These are phyloP conservation scores for Phyllotreta cruciferae DNA, from an alignment of 2,888 invertebrate species.

Conservation along the genomic window DNA sequence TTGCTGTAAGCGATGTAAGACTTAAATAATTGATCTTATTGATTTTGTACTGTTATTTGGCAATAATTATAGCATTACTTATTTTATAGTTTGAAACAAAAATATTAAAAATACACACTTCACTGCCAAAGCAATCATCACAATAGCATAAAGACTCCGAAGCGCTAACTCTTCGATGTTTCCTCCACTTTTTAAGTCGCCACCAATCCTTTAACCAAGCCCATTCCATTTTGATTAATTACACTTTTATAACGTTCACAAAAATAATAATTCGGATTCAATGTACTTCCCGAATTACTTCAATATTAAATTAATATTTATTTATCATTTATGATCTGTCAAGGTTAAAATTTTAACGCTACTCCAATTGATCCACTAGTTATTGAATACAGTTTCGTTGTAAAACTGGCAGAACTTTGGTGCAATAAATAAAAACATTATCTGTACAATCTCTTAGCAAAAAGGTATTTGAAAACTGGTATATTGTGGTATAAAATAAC, in stretches of 20 bases:
- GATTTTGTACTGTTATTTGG: too few relatives aligned
- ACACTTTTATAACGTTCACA: too few relatives aligned
- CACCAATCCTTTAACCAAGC: slow-evolving; percentile 84
- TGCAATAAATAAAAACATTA: slow-evolving; percentile 23
- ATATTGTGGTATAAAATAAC: too few relatives aligned
- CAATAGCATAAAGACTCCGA: slow-evolving; percentile 77
- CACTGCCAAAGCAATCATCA: slow-evolving; percentile 69
- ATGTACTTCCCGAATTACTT: slow-evolving; percentile 19
- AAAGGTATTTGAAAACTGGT: too few relatives aligned
- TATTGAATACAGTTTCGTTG: slow-evolving; percentile 23
- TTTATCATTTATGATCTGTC: slow-evolving; percentile 33
- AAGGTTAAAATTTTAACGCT: slow-evolving; percentile 34
- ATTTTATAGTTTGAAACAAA: too few relatives aligned
- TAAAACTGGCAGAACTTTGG: slow-evolving; percentile 20
- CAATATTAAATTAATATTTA: slow-evolving; percentile 31
- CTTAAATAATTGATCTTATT: too few relatives aligned
- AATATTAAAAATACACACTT: slow-evolving; percentile 27
- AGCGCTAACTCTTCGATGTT: slow-evolving; percentile 63
- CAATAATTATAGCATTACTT: too few relatives aligned
- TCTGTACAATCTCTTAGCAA: slow-evolving; percentile 12
- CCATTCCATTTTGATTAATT: slow-evolving; percentile 71
- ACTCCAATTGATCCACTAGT: slow-evolving; percentile 20
- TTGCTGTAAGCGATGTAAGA: too few relatives aligned
- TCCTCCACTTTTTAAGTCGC: slow-evolving; percentile 75
- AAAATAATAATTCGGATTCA: not conserved